These are phyloP conservation scores for Megastigmus dorsalis DNA, from an alignment of 2,888 invertebrate genomes.

Conservation along the genomic window DNA sequence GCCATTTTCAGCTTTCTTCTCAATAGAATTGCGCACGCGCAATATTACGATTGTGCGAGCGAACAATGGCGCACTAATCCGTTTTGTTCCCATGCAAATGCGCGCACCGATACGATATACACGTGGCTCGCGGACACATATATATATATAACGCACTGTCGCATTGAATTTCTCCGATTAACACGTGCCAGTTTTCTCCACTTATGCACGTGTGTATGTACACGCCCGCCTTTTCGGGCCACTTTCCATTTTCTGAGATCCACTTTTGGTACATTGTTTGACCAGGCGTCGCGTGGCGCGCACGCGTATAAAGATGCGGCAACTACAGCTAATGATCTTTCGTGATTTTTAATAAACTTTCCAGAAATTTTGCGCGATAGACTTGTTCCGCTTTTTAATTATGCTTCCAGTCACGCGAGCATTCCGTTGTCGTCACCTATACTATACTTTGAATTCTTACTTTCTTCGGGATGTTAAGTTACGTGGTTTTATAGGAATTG, in stretches of 20 bases:
- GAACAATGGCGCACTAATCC: conserved; percentile 26
- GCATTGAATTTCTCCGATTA: conserved; percentile 70
- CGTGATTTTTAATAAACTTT: background rate
- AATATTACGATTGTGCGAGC: conserved; percentile 17
- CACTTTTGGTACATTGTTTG: conserved; percentile 36
- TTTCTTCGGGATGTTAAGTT: too few species aligned
- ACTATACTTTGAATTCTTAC: too few species aligned
- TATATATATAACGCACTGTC: conserved; percentile 40
- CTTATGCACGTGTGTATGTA: conserved; percentile 53
- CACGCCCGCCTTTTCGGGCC: conserved; percentile 57
- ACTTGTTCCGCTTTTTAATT: conserved; percentile 30
- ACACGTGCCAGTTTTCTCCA: conserved; percentile 64
- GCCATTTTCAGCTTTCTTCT: too few species aligned
- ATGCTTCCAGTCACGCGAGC: background rate
- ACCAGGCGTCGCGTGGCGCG: background rate
- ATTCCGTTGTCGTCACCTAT: too few species aligned
- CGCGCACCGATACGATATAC: background rate
- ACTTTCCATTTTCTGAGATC: conserved; percentile 63
- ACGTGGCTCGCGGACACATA: too few species aligned
- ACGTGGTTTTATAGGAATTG: background rate
- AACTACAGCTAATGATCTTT: background rate
- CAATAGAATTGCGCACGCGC: too few species aligned
- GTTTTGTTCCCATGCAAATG: conserved; percentile 43
- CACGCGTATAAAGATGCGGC: background rate
- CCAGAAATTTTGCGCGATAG: conserved; percentile 5